Base-by-base conservation (phyloP, 2,888 invertebrate species). In the Tipula lateralis region DNA sequence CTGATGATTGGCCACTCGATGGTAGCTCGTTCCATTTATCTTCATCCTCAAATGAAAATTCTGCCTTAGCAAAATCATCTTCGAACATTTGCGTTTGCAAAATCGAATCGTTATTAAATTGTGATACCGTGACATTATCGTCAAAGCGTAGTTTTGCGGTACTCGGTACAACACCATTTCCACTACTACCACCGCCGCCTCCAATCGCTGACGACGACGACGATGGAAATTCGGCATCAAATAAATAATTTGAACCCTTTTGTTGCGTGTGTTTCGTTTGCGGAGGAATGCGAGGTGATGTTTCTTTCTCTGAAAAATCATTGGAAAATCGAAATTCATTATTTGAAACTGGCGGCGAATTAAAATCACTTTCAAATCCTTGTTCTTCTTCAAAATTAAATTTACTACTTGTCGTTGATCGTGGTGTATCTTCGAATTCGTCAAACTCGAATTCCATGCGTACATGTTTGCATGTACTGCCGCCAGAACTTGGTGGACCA, bases 61-160 rank as follows among this genome's bases (percentile, higher is more conserved):
- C 89, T 4, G 92, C 91, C 86, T 90, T 90, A 36, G 90, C 92
- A 85, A 93, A 92, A 86, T 93, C 93, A 87, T 93, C 93, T 86
- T 93, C 92, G 86, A 92, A 92, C 85, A 84, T 84, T 83, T 83
- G 86, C 85, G 24, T 34, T 6, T 86, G 86, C 66, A 86, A 86
- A 24, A 84, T 13, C 19, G 84, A 50, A 24, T 84, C 81, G 87
- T 89, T 89, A 85, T 87, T 87, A 50, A 90, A 90, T 85, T 90
- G 90, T 4, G 90, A 90, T 1, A 90, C 88, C 83, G 93, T 92
- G 87, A 95, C 95, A 88, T 95, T 94, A 88, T 95, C 95, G 88
- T 95, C 94, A 88, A 95, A 95, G 87, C 92, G 90, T 39, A 90
- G 85, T 85, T 90, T 90, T 84, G 89, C 90, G 0, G 88, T 84